Evolutionary conservation across 2,113 vertebrate genomes (phyloP), one percentile per base, ranked within the genome.

Genomic region (Callorhinus ursinus): DNA sequence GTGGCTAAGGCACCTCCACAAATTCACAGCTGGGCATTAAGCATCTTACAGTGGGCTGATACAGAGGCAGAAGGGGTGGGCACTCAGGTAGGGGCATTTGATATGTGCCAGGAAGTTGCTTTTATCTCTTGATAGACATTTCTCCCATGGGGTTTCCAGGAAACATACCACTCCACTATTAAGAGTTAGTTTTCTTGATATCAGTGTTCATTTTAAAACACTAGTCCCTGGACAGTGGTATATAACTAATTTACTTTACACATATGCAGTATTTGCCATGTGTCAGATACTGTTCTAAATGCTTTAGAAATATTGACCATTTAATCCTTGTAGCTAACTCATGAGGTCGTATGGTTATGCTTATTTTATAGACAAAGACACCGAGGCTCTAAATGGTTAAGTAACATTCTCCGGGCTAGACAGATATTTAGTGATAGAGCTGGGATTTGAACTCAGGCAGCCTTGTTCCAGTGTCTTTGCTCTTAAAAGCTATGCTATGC

Each of bases 141-240:
- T 42, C 49, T 96, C 49, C n/a, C 57, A 59, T 3, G 19, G 18
- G 10, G 14, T 31, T 77, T 59, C 77, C 31, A 83, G 39, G 31
- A 67, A 93, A 76, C 59, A 21, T 33, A 49, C 65, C 9, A 83
- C 11, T 49, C 15, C 21, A 81, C 53, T 72, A 88, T 72, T 77
- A 33, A 33, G 63, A 67, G 31, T 33, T 67, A 51, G 33, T 96
- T 89, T 88, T 65, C n/a, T 81, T 88, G 21, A 87, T 63, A 16
- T 74, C 24, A 80, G 67, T 28, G 72, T 88, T 79, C 59, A 59
- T 93, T 93, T 97, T 69, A 71, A 49, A 96, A 67, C 33, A 51
- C 39, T 61, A 83, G 69, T 80, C 53, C 8, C 21, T 81, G 67
- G 14, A 4, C 2, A 63, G 42, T 51, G 61, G 19, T 33, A 79